These are phyloP conservation scores for Reticulitermes lucifugus DNA, from an alignment of 2,888 invertebrate species.

Conservation along the genomic window DNA sequence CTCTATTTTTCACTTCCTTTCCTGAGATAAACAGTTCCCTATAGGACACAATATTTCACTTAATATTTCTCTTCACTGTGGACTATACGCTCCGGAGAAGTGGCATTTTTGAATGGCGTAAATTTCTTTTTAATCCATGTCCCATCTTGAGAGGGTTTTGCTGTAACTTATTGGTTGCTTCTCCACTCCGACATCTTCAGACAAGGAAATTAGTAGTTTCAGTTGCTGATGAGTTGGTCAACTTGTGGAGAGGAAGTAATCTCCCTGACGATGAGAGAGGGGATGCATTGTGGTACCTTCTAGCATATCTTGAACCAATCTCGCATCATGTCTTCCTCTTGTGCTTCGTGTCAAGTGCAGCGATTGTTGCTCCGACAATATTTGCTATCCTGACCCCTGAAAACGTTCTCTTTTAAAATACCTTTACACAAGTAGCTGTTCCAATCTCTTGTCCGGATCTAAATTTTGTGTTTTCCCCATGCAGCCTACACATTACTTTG, in stretches of 20 bases:
- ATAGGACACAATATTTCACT: no score
- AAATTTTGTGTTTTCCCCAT: background rate
- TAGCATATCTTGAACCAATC: background rate
- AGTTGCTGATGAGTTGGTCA: background rate
- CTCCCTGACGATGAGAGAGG: background rate
- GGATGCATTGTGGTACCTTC: no score
- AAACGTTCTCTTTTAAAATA: background rate
- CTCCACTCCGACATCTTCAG: background rate
- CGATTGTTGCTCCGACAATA: background rate
- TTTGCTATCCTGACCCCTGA: background rate
- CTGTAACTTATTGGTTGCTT: background rate
- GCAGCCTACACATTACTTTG: background rate
- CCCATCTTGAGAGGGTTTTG: no score
- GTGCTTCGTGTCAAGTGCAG: background rate
- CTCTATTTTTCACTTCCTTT: no score
- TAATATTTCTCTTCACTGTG: no score
- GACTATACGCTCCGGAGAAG: no score
- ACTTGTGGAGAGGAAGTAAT: background rate
- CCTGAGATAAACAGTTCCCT: no score
- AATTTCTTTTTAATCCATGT: no score
- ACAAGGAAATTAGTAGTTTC: conserved; percentile 28
- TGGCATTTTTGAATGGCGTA: no score
- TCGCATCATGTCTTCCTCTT: background rate
- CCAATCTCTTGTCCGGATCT: background rate
- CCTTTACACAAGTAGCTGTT: background rate